These are phyloP conservation scores for Iphiclides podalirius DNA, from an alignment of 2,888 invertebrate genomes.

Conservation along the genomic window DNA sequence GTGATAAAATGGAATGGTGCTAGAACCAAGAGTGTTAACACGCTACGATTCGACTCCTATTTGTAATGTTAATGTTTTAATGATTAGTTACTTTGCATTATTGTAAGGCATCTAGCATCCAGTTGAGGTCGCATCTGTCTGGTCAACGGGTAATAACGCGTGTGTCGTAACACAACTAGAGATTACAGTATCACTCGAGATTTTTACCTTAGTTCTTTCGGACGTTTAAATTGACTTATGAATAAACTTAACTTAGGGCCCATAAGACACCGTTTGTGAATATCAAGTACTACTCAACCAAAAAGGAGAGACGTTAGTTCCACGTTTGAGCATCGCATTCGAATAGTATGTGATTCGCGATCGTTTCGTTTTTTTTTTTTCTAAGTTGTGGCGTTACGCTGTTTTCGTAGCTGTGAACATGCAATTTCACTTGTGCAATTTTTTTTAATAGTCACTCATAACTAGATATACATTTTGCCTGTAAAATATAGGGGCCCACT, in stretches of 20 bases:
- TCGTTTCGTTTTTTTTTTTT: constrained; percentile 46
- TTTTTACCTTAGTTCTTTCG: constrained; percentile 65
- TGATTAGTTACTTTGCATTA: constrained; percentile 74
- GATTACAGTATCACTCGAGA: constrained; percentile 80
- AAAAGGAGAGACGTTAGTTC: constrained; percentile 51
- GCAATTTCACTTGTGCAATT: constrained; percentile 79
- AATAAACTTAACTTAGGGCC: constrained; percentile 49
- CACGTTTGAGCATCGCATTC: constrained; percentile 52
- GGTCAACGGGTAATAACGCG: constrained; percentile 55
- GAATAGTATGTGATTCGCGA: constrained; percentile 51
- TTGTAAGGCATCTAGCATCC: constrained; percentile 77
- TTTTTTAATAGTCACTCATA: constrained; percentile 78
- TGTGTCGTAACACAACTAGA: constrained; percentile 57
- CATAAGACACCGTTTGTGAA: constrained; percentile 64
- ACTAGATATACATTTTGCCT: constrained; percentile 76
- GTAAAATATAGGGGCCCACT: constrained; percentile 78
- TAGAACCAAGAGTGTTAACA: constrained; percentile 80
- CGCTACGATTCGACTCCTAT: constrained; percentile 80
- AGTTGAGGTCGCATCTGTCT: constrained; percentile 65
- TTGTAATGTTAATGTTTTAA: constrained; percentile 74
- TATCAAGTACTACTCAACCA: constrained; percentile 67
- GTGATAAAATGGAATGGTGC: constrained; percentile 82
- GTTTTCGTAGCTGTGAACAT: constrained; percentile 74
- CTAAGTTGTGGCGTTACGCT: constrained; percentile 61
- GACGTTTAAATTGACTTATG: constrained; percentile 73